Conservation (phyloP, 1,140 invertebrate genomes). For the Caenorhabditis tropicalis region DNA sequence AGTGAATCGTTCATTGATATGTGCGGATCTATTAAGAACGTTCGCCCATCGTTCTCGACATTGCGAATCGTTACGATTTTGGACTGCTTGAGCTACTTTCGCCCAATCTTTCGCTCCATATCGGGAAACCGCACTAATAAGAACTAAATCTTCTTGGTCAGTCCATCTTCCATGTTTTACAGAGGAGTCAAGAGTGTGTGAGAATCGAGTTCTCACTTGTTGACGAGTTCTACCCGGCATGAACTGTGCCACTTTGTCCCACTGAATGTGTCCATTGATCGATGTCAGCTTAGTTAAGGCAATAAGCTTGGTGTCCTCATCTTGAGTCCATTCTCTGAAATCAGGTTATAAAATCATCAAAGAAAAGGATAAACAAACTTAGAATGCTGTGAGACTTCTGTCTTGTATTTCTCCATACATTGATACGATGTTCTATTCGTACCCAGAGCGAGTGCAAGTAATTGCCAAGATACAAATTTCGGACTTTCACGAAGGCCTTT, state of each 20-base stretch:
- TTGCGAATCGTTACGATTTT: slow-evolving; percentile 63
- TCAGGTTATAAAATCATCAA: not conserved
- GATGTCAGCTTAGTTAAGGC: slow-evolving; percentile 66
- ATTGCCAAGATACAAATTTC: slow-evolving; percentile 66
- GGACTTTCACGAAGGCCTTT: slow-evolving; percentile 61
- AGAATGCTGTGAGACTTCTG: slow-evolving; percentile 61
- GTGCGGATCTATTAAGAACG: slow-evolving; percentile 40
- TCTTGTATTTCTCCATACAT: slow-evolving; percentile 72
- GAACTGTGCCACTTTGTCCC: slow-evolving; percentile 71
- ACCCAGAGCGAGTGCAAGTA: slow-evolving; percentile 70
- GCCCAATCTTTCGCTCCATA: slow-evolving; percentile 66
- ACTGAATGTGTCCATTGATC: slow-evolving; percentile 61
- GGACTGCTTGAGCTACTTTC: slow-evolving; percentile 65
- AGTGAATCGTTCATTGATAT: slow-evolving; percentile 45
- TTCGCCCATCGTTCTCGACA: slow-evolving; percentile 69
- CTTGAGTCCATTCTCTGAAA: slow-evolving; percentile 70
- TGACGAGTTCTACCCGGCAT: slow-evolving; percentile 69
- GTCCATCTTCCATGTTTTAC: slow-evolving; percentile 70
- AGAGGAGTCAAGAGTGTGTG: slow-evolving; percentile 62
- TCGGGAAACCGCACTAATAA: slow-evolving; percentile 50
- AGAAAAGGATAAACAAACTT: not conserved
- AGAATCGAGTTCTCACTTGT: slow-evolving; percentile 66
- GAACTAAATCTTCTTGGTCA: slow-evolving; percentile 70
- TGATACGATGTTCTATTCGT: slow-evolving; percentile 72
- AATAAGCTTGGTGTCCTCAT: slow-evolving; percentile 70